phyloP scores from a whole-genome alignment of 2,888 invertebrate species.

The Linnaemya vulpina region DNA sequence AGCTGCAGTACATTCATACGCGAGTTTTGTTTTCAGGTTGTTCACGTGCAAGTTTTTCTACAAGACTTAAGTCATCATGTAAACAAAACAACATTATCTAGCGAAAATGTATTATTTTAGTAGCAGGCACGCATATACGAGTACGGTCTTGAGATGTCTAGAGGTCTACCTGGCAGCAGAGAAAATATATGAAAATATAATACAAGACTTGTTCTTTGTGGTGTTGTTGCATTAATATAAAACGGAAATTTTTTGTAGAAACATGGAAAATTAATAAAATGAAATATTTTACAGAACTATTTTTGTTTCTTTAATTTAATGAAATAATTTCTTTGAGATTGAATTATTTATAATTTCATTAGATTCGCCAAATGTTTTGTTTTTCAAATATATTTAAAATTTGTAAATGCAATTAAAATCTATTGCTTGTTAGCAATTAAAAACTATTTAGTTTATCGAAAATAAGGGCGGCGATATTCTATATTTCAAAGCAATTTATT shows the following conservation, averaged over 20 bases:
- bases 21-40: conserved; percentile 44
- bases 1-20: conserved; percentile 24
- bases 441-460: too few relatives aligned
- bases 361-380: too few relatives aligned
- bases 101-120: conserved; percentile 21
- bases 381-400: too few relatives aligned
- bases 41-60: conserved; percentile 41
- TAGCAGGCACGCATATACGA: conserved; percentile 44
- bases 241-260: neutral
- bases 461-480: too few relatives aligned
- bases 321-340: too few relatives aligned
- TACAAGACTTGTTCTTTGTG: neutral
- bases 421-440: too few relatives aligned
- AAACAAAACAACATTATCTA: neutral
- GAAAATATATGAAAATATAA: neutral
- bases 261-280: too few relatives aligned
- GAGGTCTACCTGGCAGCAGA: neutral
- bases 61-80: conserved; percentile 36
- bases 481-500: too few relatives aligned
- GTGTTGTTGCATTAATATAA: neutral
- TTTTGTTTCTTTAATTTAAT: too few relatives aligned
- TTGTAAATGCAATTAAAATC: too few relatives aligned
- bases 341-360: too few relatives aligned
- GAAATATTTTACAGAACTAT: too few relatives aligned
- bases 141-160: conserved; percentile 42